Evolutionary conservation across 1,140 invertebrate genomes (phyloP).

Genomic region (Parasteatoda tepidariorum): DNA sequence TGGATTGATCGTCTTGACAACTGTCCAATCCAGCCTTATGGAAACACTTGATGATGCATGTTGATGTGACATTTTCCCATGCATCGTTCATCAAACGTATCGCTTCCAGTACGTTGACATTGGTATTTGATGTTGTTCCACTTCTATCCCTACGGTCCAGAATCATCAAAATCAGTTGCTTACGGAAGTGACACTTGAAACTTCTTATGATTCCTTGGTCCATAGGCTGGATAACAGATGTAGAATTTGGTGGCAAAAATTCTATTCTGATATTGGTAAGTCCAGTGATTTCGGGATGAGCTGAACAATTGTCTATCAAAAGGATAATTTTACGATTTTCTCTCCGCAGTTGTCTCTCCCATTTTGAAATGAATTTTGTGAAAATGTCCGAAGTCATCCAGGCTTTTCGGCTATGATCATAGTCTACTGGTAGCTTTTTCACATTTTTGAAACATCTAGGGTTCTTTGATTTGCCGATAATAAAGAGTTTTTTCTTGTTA

Average conservation of each 20-base stretch:
- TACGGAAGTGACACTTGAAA: not conserved
- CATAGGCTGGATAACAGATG: not conserved
- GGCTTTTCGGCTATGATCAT: not conserved
- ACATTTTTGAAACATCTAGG: conserved; percentile 9
- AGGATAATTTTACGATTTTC: not conserved
- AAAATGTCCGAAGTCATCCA: conserved; percentile 11
- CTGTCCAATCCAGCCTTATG: conserved; percentile 7
- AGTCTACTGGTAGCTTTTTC: not conserved
- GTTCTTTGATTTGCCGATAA: not conserved
- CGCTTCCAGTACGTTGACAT: not conserved
- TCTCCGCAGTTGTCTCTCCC: not conserved
- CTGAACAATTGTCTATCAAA: not conserved
- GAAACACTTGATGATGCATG: not conserved
- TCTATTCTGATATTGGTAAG: not conserved
- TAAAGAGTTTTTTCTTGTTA: not conserved
- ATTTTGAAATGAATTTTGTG: not conserved
- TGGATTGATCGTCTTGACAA: not conserved
- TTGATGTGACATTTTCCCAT: conserved; percentile 6
- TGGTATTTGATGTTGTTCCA: not conserved
- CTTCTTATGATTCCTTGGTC: not conserved
- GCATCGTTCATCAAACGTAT: not conserved
- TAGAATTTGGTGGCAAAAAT: conserved; percentile 8
- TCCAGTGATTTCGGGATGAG: not conserved
- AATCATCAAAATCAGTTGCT: not conserved
- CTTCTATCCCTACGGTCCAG: not conserved